Evolutionary conservation across 2,888 invertebrate genomes (phyloP).

Genomic region (Ornithoptera priamus): DNA sequence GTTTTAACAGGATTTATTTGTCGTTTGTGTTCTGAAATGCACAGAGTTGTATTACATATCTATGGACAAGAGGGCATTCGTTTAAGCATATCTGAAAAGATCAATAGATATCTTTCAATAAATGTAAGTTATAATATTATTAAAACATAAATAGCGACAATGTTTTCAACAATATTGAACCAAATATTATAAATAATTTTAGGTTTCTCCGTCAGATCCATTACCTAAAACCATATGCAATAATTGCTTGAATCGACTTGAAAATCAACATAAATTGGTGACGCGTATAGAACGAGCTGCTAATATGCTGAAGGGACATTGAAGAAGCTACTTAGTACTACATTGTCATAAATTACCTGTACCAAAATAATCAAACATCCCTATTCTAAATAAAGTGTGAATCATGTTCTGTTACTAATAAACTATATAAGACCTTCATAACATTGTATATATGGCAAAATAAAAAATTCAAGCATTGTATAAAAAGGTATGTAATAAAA

Average conservation of each 20-base stretch:
- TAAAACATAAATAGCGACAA: neutral
- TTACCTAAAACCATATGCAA: conserved; percentile 86
- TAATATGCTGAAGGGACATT: conserved; percentile 60
- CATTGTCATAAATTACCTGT: conserved; percentile 36
- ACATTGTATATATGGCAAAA: neutral
- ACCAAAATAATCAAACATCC: conserved; percentile 36
- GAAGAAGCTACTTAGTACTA: conserved; percentile 43
- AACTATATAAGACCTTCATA: neutral
- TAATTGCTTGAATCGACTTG: conserved; percentile 80
- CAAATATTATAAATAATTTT: conserved; percentile 38
- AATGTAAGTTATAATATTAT: conserved; percentile 79
- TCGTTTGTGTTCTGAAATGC: conserved; percentile 92
- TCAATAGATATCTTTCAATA: conserved; percentile 89
- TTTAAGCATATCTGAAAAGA: conserved; percentile 87
- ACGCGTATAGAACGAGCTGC: conserved; percentile 72
- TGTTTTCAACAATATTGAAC: conserved; percentile 8
- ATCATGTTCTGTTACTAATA: neutral
- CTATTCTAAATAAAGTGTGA: neutral
- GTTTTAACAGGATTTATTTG: conserved; percentile 91
- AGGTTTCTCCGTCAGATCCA: conserved; percentile 83
- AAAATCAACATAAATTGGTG: conserved; percentile 77
- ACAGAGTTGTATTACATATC: conserved; percentile 89
- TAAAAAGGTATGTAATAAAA: neutral
- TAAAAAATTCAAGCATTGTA: neutral
- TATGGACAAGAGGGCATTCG: conserved; percentile 89